phyloP scores from a whole-genome alignment of 2,113 vertebrate species.

The Shinisaurus crocodilurus region DNA sequence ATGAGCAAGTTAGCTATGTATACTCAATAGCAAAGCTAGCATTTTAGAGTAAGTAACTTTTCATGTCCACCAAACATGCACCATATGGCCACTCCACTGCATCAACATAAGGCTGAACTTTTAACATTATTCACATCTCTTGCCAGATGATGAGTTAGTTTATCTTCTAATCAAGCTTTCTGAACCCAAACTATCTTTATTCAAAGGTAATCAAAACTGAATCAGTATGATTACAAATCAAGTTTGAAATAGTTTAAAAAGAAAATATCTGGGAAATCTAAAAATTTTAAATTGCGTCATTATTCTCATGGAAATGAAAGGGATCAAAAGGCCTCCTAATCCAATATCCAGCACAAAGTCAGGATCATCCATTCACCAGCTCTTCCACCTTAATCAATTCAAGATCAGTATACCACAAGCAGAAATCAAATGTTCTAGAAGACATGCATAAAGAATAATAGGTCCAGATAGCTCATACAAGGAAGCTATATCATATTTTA shows the following conservation, averaged over 20 bases:
- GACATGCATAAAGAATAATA: background rate
- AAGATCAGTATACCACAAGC: background rate
- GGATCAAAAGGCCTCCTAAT: background rate
- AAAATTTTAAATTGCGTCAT: background rate
- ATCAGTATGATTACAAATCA: background rate
- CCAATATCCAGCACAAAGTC: background rate
- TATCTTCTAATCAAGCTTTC: constrained; percentile 33
- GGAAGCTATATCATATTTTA: background rate
- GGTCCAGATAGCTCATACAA: background rate
- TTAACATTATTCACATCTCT: background rate
- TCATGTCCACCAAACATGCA: constrained; percentile 55
- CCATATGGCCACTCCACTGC: background rate
- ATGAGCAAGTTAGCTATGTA: constrained; percentile 56
- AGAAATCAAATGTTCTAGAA: background rate
- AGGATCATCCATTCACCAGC: background rate
- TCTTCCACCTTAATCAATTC: background rate
- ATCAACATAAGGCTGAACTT: constrained; percentile 31
- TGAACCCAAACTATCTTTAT: constrained; percentile 21
- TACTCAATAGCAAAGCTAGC: constrained; percentile 36
- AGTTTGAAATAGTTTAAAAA: background rate
- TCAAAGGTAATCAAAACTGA: background rate
- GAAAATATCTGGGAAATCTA: background rate
- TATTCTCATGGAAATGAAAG: constrained; percentile 1
- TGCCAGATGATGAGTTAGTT: constrained; percentile 19
- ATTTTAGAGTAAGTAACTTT: constrained; percentile 55